Percentiles rank a stretch among this genome's conserved stretches.
These are phyloP conservation scores for Eretmodus cyanostictus DNA, from an alignment of 2,113 vertebrate genomes.

Conservation along the genomic window DNA sequence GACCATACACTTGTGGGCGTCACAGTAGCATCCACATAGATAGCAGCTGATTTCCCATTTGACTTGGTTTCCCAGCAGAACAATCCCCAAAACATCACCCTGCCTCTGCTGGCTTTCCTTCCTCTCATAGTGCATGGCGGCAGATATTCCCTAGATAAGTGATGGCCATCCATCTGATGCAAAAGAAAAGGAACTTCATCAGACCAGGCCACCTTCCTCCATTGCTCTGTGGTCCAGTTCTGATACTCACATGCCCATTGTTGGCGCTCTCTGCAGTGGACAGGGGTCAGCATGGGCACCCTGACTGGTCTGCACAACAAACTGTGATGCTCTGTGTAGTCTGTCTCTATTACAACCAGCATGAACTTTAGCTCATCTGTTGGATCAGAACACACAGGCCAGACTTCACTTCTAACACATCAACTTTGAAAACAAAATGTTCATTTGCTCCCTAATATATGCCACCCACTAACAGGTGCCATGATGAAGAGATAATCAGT, in stretches of 20 bases:
- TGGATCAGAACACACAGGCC: neutral
- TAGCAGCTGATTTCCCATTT: neutral
- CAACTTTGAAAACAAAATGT: neutral
- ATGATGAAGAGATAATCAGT: neutral
- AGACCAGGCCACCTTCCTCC: neutral
- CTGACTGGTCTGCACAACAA: neutral
- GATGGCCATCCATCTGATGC: neutral
- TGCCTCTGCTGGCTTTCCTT: neutral
- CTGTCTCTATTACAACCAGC: neutral
- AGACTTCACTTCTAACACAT: neutral
- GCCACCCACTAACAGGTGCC: neutral
- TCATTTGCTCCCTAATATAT: neutral
- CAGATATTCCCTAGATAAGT: neutral
- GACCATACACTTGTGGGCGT: too few species aligned
- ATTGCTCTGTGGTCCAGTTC: neutral
- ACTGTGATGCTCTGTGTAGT: neutral
- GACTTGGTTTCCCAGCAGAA: neutral
- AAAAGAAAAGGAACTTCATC: neutral
- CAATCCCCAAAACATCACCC: neutral
- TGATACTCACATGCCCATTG: neutral
- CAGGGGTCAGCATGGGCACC: neutral
- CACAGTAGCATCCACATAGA: neutral
- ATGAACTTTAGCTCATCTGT: neutral
- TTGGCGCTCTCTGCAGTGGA: neutral
- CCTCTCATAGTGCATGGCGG: neutral